These are phyloP conservation scores for Haemorhous mexicanus DNA, from an alignment of 2,113 vertebrate species.

Conservation along the genomic window DNA sequence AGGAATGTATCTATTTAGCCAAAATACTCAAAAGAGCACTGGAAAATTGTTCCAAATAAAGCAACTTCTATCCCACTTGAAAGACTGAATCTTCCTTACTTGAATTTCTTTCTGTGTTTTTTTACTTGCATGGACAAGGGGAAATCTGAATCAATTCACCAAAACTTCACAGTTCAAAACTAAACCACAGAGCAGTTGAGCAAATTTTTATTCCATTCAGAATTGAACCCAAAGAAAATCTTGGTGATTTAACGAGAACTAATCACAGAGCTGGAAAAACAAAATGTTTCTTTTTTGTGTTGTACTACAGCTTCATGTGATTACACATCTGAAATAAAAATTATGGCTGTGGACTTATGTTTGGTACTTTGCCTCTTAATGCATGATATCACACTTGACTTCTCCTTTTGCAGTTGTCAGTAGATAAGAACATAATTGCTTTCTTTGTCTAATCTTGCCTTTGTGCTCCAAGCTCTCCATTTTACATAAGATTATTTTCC, in stretches of 20 bases:
- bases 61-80: neutral
- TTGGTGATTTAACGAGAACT: neutral
- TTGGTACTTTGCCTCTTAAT: conserved; percentile 37
- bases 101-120: neutral
- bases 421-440: conserved; percentile 54
- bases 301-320: neutral
- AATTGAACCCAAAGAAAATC: neutral
- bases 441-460: conserved; percentile 41
- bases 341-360: conserved; percentile 1
- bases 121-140: neutral
- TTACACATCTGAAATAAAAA: conserved; percentile 48
- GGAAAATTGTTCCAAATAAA: neutral
- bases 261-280: neutral
- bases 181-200: neutral
- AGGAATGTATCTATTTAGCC: neutral
- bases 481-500: neutral
- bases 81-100: neutral
- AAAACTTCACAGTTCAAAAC: neutral
- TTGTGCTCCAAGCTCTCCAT: neutral
- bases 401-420: conserved; percentile 16
- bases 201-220: neutral
- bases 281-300: neutral
- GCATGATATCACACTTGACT: conserved; percentile 43
- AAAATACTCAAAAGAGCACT: neutral
- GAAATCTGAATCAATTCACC: neutral